phyloP scores from a whole-genome alignment of 2,797 vertebrate species.

The Nannoperca obscura region DNA sequence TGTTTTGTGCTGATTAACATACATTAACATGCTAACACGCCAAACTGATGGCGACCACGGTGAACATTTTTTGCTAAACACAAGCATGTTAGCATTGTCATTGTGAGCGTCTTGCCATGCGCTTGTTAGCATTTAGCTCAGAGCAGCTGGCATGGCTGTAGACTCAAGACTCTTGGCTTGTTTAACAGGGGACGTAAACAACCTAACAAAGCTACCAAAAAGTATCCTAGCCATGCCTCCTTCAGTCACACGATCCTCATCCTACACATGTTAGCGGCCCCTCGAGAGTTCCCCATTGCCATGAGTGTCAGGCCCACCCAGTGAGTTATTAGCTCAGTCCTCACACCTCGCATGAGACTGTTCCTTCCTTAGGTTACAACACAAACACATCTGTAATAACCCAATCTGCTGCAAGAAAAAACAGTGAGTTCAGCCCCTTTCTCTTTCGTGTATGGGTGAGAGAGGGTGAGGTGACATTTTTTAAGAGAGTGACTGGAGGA shows the following conservation, averaged over 20 bases:
- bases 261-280: neutral
- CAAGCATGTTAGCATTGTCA: too few relatives aligned
- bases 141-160: neutral
- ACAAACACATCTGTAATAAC: slow-evolving; percentile 12
- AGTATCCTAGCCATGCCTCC: neutral
- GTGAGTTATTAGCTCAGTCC: slow-evolving; percentile 34
- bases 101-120: neutral
- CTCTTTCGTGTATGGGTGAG: neutral
- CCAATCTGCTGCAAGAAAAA: slow-evolving; percentile 8
- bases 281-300: neutral
- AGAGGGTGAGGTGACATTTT: slow-evolving; percentile 29
- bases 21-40: neutral
- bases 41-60: neutral
- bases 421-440: neutral
- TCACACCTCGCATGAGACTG: slow-evolving; percentile 3
- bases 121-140: neutral
- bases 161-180: neutral
- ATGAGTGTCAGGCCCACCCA: slow-evolving; percentile 36
- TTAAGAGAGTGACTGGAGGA: slow-evolving; percentile 12
- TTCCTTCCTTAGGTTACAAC: slow-evolving; percentile 30
- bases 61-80: neutral
- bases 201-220: neutral
- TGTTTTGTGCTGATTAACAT: neutral
- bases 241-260: slow-evolving; percentile 13
- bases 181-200: neutral